Base-by-base conservation (phyloP, 2,113 vertebrate genomes). In the Lophius piscatorius region DNA sequence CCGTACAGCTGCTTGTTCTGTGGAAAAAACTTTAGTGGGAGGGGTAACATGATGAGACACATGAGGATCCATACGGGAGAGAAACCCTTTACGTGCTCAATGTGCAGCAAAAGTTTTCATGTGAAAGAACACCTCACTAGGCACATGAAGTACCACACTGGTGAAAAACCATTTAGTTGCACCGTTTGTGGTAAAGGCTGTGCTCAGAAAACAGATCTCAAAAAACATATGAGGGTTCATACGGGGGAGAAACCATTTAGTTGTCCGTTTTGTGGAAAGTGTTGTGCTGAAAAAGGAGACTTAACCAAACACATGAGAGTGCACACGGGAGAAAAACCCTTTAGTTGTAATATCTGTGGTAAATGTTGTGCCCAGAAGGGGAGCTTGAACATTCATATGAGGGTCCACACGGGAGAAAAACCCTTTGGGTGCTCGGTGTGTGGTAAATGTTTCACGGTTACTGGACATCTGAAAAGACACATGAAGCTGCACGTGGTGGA, bases 1-100 rank as follows among this genome's bases (percentile, higher is more conserved):
- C 80, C 80, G 1, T 82, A 75, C 50, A 75, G 71, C 50, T 82
- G 80, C 46, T 16, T 65, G 7, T 81, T 81, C 36, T 81, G 78
- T 5, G 55, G 60, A 45, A 76, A 76, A 51, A 73, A 44, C n/a
- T 81, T 81, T 23, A 81, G 73, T 3, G 68, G 73, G 1, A 12
- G 63, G 9, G 78, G 78, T 0, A 81, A 81, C 52, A 81, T 81
- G 78, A 73, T 64, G 3, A 20, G 73, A 10, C 78, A 81, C 63
- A 73, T 76, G 64, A 78, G 55, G 13, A 69, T 63, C 22, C 71
- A 79, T 31, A 73, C 70, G 0, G 70, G 70, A 8, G 70, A 78
- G 44, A 78, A 65, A 22, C 3, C 56, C 0, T 73, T 69, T 14
- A 69, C 20, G 16, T 64, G 48, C 48, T 33, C 54, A 0, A 4